Evolutionary conservation across 2,113 vertebrate species (phyloP).

Genomic region (Pollimyrus isidori): DNA sequence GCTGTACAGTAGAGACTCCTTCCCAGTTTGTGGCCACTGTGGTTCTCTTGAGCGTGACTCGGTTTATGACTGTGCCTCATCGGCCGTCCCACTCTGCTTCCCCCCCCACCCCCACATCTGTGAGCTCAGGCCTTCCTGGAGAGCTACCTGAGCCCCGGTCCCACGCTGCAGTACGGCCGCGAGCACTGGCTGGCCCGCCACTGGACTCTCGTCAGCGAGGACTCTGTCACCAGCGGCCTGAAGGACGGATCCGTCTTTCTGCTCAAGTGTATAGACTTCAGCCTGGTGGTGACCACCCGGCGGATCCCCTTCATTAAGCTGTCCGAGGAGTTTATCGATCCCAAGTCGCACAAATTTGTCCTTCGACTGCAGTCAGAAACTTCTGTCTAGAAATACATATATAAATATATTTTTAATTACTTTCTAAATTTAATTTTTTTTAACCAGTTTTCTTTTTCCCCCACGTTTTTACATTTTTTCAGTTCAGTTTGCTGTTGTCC

Average conservation of each 20-base stretch:
- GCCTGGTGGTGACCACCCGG: conserved; percentile 79
- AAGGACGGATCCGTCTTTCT: conserved; percentile 76
- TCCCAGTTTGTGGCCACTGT: background rate
- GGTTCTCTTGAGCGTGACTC: background rate
- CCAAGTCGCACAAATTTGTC: conserved; percentile 94
- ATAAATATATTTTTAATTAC: conserved; percentile 31
- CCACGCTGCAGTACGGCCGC: conserved; percentile 85
- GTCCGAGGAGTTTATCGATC: conserved; percentile 88
- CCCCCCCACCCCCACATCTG: background rate
- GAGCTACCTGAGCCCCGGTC: conserved; percentile 77
- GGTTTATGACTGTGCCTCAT: background rate
- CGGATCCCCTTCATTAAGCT: conserved; percentile 87
- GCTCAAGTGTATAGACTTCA: conserved; percentile 87
- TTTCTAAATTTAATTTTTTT: conserved; percentile 42
- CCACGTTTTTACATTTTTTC: background rate
- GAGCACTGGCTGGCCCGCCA: conserved; percentile 81
- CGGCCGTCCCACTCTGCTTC: background rate
- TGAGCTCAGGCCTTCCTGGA: conserved; percentile 79
- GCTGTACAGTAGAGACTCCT: background rate
- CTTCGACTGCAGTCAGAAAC: conserved; percentile 93
- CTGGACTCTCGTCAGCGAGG: conserved; percentile 89
- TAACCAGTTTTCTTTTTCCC: background rate
- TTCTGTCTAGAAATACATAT: conserved; percentile 65
- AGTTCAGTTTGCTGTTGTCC: background rate
- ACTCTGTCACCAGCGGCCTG: conserved; percentile 81